Evolutionary conservation across 2,797 vertebrate species (phyloP).

Genomic region (Hydrophis major): DNA sequence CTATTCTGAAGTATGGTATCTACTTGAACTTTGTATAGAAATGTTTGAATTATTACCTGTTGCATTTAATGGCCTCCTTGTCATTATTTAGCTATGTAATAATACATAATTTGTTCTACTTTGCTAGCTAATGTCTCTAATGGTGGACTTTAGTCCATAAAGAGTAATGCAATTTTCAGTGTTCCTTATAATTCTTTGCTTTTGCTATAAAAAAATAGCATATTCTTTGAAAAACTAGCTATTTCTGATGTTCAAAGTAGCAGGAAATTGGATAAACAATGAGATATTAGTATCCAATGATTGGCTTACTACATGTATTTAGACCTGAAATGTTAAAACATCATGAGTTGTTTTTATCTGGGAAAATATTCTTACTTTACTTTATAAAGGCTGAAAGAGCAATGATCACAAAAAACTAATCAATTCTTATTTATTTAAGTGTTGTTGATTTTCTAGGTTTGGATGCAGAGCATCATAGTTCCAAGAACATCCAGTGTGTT

Average conservation of each 20-base stretch:
- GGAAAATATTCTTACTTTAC: not conserved
- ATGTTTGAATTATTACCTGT: not conserved
- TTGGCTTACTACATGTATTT: not conserved
- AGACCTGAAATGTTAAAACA: not conserved
- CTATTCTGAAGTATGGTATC: not conserved
- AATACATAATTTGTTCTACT: not conserved
- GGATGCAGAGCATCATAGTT: not conserved
- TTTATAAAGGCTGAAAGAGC: not conserved
- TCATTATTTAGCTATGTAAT: not conserved
- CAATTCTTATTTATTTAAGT: not conserved
- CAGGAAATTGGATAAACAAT: not conserved
- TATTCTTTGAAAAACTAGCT: not conserved
- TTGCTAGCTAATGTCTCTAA: not conserved
- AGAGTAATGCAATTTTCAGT: not conserved
- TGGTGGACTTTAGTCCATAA: not conserved
- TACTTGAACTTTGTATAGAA: not conserved
- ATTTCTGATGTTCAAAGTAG: fast-evolving
- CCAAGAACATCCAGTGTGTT: not conserved
- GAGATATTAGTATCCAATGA: fast-evolving
- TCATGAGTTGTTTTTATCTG: not conserved
- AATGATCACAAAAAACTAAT: not conserved
- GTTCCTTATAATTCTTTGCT: not conserved
- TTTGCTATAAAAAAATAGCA: not conserved
- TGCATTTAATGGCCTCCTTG: not conserved
- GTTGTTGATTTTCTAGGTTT: fast-evolving